Evolutionary conservation across 2,113 vertebrate genomes (phyloP).

Genomic region (Oenanthe melanoleuca): DNA sequence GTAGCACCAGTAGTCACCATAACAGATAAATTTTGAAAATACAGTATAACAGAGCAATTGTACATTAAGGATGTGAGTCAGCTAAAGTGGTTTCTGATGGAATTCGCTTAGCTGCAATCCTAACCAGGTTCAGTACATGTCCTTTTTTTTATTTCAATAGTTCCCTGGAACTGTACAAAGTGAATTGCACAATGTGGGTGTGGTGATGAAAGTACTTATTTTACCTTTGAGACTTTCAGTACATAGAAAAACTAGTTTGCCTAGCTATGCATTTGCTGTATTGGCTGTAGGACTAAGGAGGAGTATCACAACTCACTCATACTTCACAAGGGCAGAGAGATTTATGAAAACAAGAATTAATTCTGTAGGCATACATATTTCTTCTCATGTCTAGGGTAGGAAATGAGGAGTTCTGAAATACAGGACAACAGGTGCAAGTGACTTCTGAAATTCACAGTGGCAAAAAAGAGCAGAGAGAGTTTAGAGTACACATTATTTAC

Average conservation of each 20-base stretch:
- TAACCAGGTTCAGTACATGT: not conserved
- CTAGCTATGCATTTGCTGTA: not conserved
- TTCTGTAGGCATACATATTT: not conserved
- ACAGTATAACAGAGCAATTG: not conserved
- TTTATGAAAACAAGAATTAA: not conserved
- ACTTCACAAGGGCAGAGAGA: not conserved
- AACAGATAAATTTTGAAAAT: not conserved
- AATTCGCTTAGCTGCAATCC: not conserved
- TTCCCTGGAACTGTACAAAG: not conserved
- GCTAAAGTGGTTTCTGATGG: not conserved
- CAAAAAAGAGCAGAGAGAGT: not conserved
- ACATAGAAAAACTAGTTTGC: not conserved
- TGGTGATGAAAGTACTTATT: not conserved
- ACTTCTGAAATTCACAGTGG: not conserved
- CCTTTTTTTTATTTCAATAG: not conserved
- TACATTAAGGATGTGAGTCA: not conserved
- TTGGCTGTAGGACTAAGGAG: not conserved
- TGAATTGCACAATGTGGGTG: not conserved
- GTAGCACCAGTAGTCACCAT: not conserved
- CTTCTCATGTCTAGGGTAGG: not conserved
- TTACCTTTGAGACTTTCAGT: not conserved
- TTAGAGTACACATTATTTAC: not conserved
- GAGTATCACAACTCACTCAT: not conserved
- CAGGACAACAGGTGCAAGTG: accelerated
- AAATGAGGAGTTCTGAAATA: not conserved